A percentile compares a stretch with the other conserved stretches of the same genome.
Conservation (phyloP, 1,140 invertebrate species). For the Meloidogyne chitwoodi region DNA sequence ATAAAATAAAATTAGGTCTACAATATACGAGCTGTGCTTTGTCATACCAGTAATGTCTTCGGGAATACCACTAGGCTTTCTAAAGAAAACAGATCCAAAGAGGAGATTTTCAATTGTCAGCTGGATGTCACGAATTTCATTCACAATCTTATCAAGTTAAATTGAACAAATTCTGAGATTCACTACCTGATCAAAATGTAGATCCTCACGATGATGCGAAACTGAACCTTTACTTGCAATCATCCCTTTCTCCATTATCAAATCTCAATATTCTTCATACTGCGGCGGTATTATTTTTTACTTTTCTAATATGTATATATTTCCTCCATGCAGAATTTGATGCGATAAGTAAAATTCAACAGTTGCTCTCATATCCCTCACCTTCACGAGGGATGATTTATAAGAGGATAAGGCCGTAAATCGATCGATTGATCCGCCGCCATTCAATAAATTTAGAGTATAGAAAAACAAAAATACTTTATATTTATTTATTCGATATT, state of each 20-base stretch:
- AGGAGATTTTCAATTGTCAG: conserved; percentile 14
- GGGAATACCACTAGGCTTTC: conserved; percentile 12
- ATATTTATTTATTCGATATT: too few species aligned
- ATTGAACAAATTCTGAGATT: not conserved
- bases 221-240: not conserved
- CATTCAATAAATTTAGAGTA: too few species aligned
- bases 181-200: conserved; percentile 19
- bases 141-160: not conserved
- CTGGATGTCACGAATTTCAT: conserved; percentile 16
- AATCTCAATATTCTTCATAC: not conserved
- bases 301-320: too few species aligned
- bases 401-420: too few species aligned
- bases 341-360: not conserved
- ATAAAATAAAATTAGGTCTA: not conserved
- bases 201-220: conserved; percentile 7
- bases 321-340: not conserved
- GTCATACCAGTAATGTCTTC: conserved; percentile 3
- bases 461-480: too few species aligned
- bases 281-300: not conserved
- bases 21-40: not conserved
- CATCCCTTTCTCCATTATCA: not conserved
- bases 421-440: too few species aligned
- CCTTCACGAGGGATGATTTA: too few species aligned
- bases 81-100: conserved; percentile 30
- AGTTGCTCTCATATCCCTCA: too few species aligned